phyloP scores from a whole-genome alignment of 2,888 invertebrate genomes.

The Pterobdella sp. region DNA sequence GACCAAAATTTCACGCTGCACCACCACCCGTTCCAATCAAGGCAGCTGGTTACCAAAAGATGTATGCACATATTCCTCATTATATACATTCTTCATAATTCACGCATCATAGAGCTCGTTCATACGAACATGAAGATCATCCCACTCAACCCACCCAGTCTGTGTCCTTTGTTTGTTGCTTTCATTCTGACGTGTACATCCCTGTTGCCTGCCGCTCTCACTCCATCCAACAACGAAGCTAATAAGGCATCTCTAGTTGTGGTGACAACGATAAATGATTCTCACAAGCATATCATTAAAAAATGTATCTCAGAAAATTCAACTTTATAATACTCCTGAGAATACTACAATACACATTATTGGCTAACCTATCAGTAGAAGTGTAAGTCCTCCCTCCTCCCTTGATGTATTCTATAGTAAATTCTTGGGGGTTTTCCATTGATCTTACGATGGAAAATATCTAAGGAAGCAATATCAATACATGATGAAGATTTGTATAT shows the following conservation, averaged over 20 bases:
- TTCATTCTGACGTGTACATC: slow-evolving; percentile 88
- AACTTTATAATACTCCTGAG: neutral
- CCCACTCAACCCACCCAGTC: slow-evolving; percentile 60
- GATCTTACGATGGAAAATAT: slow-evolving; percentile 85
- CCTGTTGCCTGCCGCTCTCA: slow-evolving; percentile 88
- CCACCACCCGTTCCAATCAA: neutral
- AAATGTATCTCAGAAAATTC: neutral
- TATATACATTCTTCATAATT: too few species aligned
- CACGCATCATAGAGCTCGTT: too few species aligned
- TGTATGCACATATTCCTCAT: too few species aligned
- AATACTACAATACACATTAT: neutral
- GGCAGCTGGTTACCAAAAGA: too few species aligned
- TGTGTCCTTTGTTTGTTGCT: slow-evolving; percentile 72
- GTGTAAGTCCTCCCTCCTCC: slow-evolving; percentile 79
- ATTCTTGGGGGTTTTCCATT: slow-evolving; percentile 81
- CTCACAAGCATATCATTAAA: too few species aligned
- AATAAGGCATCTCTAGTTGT: slow-evolving; percentile 76
- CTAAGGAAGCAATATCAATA: too few species aligned
- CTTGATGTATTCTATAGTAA: slow-evolving; percentile 85
- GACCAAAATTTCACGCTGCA: too few species aligned
- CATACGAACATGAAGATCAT: too few species aligned
- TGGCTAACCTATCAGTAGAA: slow-evolving; percentile 73
- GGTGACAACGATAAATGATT: neutral
- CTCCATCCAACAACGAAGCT: slow-evolving; percentile 89
- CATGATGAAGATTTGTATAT: too few species aligned